phyloP scores from a whole-genome alignment of 2,888 invertebrate genomes.

The Loripinus fragilis region DNA sequence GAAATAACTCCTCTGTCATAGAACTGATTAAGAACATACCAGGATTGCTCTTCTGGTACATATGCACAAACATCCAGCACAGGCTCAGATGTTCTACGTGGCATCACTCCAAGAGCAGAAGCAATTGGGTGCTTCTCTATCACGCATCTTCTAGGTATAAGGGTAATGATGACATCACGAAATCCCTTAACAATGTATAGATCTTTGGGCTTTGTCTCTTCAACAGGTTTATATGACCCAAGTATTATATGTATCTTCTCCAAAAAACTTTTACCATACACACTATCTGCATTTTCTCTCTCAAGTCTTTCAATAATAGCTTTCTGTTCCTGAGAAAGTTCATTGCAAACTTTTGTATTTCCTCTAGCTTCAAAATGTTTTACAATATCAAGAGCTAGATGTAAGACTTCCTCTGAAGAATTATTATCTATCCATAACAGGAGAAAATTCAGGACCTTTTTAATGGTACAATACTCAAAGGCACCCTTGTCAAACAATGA shows the following conservation, averaged over 20 bases:
- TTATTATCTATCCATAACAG: neutral
- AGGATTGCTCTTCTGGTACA: conserved; percentile 36
- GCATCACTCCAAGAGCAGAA: too few relatives aligned
- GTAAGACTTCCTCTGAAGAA: neutral
- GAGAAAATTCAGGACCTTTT: neutral
- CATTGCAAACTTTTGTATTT: neutral
- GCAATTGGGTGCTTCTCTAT: neutral
- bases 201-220: too few relatives aligned
- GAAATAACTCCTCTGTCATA: neutral
- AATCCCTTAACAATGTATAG: too few relatives aligned
- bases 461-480: neutral
- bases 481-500: neutral
- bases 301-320: too few relatives aligned
- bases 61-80: conserved; percentile 49
- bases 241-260: neutral
- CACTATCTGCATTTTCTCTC: neutral
- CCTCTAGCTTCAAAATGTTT: neutral
- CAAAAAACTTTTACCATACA: neutral
- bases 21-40: conserved; percentile 10
- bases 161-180: too few relatives aligned
- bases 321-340: too few relatives aligned
- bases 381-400: neutral
- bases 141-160: neutral
- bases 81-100: conserved; percentile 1
- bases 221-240: too few relatives aligned